Conservation (phyloP, 2,797 vertebrate species). For the Coregonus ussuriensis region DNA sequence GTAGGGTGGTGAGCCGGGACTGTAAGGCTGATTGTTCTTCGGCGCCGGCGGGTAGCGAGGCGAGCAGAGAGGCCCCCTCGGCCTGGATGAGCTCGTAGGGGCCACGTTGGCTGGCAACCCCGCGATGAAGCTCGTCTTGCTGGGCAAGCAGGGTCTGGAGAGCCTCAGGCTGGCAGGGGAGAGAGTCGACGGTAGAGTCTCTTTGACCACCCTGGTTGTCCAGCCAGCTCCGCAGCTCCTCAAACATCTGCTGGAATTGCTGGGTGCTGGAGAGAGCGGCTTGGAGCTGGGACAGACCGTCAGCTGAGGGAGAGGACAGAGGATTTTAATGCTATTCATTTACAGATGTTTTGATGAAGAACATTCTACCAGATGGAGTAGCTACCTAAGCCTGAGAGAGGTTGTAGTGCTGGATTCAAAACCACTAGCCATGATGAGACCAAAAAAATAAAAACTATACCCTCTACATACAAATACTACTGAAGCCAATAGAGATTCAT, state of each 20-base stretch:
- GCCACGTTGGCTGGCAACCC: slow-evolving; percentile 89
- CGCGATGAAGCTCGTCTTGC: slow-evolving; percentile 89
- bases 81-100: slow-evolving; percentile 93
- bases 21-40: slow-evolving; percentile 87
- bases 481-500: not conserved
- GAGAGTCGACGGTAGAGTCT: slow-evolving; percentile 65
- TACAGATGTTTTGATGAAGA: not conserved
- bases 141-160: slow-evolving; percentile 84
- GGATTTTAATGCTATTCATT: not conserved
- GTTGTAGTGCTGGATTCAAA: not conserved
- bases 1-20: slow-evolving; percentile 80
- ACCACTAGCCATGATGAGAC: not conserved
- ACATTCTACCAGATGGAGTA: not conserved
- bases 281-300: slow-evolving; percentile 94
- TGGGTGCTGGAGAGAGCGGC: slow-evolving; percentile 92
- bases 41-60: slow-evolving; percentile 84
- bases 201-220: slow-evolving; percentile 78
- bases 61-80: slow-evolving; percentile 86
- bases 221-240: slow-evolving; percentile 92
- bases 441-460: not conserved
- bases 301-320: slow-evolving; percentile 76
- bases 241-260: slow-evolving; percentile 99
- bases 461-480: not conserved
- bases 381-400: not conserved
- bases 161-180: slow-evolving; percentile 85